Percentiles rank a stretch among this genome's conserved stretches.
Conservation (phyloP, 2,888 invertebrate species). For the Gari tellinella region DNA sequence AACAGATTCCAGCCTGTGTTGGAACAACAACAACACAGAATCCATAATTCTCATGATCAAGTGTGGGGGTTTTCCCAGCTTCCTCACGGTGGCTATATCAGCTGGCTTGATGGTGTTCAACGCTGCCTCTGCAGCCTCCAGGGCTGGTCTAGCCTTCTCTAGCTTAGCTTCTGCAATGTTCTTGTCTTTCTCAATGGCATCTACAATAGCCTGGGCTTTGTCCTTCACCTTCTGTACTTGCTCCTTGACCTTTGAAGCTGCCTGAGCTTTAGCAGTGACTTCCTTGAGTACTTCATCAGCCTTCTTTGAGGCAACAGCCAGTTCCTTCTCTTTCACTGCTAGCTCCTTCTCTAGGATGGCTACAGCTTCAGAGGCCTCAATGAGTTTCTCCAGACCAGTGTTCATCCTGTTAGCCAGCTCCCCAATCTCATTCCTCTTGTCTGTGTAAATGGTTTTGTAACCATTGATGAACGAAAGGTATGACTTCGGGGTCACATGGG, state of each 20-base stretch:
- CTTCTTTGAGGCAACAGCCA: constrained; percentile 91
- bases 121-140: constrained; percentile 84
- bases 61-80: constrained; percentile 84
- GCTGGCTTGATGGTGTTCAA: constrained; percentile 85
- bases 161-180: constrained; percentile 82
- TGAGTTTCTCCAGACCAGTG: constrained; percentile 83
- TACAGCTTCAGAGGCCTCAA: constrained; percentile 87
- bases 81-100: constrained; percentile 84
- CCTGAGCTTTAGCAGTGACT: constrained; percentile 83
- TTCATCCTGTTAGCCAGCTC: constrained; percentile 94
- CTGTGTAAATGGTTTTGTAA: constrained; percentile 91
- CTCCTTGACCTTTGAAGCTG: constrained; percentile 84
- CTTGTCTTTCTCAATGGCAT: constrained; percentile 83
- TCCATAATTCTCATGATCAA: constrained; percentile 85
- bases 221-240: constrained; percentile 85
- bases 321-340: constrained; percentile 92
- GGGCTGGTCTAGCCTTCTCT: constrained; percentile 83
- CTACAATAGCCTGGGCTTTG: constrained; percentile 84
- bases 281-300: constrained; percentile 88
- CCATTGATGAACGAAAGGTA: constrained; percentile 93
- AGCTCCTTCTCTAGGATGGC: constrained; percentile 91
- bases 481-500: constrained; percentile 96
- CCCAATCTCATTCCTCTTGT: constrained; percentile 91
- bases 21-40: constrained; percentile 83
- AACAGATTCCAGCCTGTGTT: constrained; percentile 77